A percentile compares a stretch with the other conserved stretches of the same genome.
Evolutionary conservation across 2,113 vertebrate species (phyloP).

Genomic region (Perca fluviatilis): DNA sequence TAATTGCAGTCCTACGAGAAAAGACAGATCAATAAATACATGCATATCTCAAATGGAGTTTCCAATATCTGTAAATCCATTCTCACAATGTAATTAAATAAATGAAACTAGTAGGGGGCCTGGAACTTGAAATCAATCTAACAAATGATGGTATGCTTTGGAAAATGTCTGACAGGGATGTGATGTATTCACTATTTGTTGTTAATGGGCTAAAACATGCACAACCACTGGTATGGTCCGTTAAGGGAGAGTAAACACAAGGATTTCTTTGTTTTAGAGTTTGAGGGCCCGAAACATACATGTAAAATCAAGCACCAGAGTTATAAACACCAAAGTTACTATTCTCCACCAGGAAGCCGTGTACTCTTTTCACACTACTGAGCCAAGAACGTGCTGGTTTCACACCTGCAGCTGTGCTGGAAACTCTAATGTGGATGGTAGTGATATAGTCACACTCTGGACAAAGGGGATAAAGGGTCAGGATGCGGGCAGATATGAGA

Average conservation of each 20-base stretch:
- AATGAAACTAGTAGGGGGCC: conserved; percentile 13
- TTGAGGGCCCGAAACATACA: conserved; percentile 13
- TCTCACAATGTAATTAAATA: conserved; percentile 9
- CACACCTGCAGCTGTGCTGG: conserved; percentile 26
- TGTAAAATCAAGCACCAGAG: conserved; percentile 33
- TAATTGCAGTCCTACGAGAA: not conserved
- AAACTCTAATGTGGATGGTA: conserved; percentile 18
- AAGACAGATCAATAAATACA: not conserved
- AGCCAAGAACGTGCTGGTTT: conserved; percentile 40
- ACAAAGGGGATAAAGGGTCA: conserved; percentile 33
- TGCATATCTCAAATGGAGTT: conserved; percentile 3
- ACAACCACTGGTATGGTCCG: conserved; percentile 41
- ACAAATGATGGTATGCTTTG: not conserved
- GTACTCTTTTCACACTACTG: conserved; percentile 1
- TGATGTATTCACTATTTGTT: conserved; percentile 14
- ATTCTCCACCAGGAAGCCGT: conserved; percentile 22
- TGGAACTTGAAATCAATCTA: not conserved
- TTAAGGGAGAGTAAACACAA: conserved; percentile 51
- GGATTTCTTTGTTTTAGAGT: conserved; percentile 34
- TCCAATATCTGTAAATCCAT: not conserved
- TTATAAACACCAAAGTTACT: conserved; percentile 22
- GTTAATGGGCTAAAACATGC: conserved; percentile 55
- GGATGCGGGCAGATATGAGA: conserved; percentile 51
- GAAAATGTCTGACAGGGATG: conserved; percentile 2
- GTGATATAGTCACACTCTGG: conserved; percentile 37